A percentile compares a stretch with the other conserved stretches of the same genome.
Conservation (phyloP, 2,113 vertebrate species). For the Conger conger region DNA sequence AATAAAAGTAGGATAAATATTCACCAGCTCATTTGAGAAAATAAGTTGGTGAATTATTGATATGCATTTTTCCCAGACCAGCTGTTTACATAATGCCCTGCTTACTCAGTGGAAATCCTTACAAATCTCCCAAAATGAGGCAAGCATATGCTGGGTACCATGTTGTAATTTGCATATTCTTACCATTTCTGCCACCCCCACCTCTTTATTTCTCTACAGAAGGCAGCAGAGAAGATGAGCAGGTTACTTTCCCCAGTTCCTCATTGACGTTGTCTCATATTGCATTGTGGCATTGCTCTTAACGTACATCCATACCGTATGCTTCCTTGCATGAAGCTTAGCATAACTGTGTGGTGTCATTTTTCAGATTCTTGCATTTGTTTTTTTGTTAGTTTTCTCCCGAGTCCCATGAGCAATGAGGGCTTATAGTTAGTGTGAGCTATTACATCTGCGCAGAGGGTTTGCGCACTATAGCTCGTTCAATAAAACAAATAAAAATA, state of each 20-base stretch:
- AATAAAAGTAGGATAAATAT: background rate
- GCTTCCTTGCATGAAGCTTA: constrained; percentile 1
- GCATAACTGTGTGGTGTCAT: background rate
- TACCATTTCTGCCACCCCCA: constrained; percentile 44
- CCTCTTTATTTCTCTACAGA: constrained; percentile 71
- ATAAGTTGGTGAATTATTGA: constrained; percentile 1
- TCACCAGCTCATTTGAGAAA: background rate
- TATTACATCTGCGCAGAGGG: background rate
- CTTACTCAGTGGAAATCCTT: constrained; percentile 4
- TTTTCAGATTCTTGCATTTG: background rate
- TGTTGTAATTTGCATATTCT: constrained; percentile 25
- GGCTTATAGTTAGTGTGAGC: background rate
- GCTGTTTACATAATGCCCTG: background rate
- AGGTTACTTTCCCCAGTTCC: constrained; percentile 73
- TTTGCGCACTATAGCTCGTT: background rate
- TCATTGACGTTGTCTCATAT: constrained; percentile 30
- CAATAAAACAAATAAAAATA: background rate
- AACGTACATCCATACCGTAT: background rate
- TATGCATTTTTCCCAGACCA: background rate
- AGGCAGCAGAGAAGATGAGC: constrained; percentile 78
- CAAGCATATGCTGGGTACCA: background rate
- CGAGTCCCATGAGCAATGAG: background rate
- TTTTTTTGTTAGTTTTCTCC: background rate
- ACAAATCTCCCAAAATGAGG: background rate
- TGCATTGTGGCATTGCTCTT: constrained; percentile 19